Evolutionary conservation across 2,113 vertebrate genomes (phyloP), one percentile per base, ranked within the genome.

Genomic region (Colistium nudipinnis): DNA sequence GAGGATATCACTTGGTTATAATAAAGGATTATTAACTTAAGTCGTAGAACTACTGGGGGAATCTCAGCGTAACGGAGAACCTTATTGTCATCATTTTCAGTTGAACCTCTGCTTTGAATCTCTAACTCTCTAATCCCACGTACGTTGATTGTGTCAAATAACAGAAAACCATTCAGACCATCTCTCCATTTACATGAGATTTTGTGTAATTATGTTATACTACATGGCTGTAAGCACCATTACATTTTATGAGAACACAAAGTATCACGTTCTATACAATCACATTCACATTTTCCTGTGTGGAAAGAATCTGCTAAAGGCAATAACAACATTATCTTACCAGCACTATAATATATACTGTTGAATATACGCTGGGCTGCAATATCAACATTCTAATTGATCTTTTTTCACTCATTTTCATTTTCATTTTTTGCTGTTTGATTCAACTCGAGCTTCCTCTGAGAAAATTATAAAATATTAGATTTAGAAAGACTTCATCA

Each of bases 211-310:
- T 72, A 13, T 55, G 24, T 35, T 64, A 73, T 19, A 39, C 33
- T 62, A 48, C 4, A 17, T 55, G 3, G 31, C 22, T 25, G 30
- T 66, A 43, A 35, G 41, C 44, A 47, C 59, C 16, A 51, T 52
- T 28, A 33, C 3, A 35, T 70, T 64, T 41, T 36, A 36, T 60
- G 16, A 78, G 39, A 45, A 20, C 16, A 35, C 24, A 6, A 28
- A 39, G 20, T 39, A 62, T 59, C 51, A 61, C 13, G 9, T 75
- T 63, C 27, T 33, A 19, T 53, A 43, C 12, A 12, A 45, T 44
- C 24, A 60, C 48, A 63, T 60, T 73, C 36, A 62, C 45, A 52
- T 7, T 49, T 61, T 73, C 64, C 63, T 65, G 47, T 63, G 28
- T 6, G 53, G 48, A 17, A 27, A 4, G 30, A 30, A 22, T 31